Evolutionary conservation across 2,113 vertebrate species (phyloP).

Genomic region (Gallinago media): DNA sequence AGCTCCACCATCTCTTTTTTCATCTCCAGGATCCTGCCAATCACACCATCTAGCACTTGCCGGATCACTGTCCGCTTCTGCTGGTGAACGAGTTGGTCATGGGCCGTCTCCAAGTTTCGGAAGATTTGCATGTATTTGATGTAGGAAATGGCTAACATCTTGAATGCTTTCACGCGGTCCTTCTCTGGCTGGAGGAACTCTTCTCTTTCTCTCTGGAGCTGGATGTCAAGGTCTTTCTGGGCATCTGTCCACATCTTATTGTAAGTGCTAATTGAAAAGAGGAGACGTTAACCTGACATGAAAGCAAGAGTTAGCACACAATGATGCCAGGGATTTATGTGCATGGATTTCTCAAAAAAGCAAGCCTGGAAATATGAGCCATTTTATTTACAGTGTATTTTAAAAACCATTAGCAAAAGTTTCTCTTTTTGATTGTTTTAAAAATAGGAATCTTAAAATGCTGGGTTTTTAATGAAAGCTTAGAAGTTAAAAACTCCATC

Average conservation of each 20-base stretch:
- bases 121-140: conserved; percentile 86
- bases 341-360: background rate
- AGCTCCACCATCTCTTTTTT: conserved; percentile 87
- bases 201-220: conserved; percentile 78
- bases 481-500: background rate
- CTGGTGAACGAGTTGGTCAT: conserved; percentile 77
- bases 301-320: background rate
- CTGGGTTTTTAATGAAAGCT: background rate
- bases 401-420: background rate
- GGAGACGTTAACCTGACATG: background rate
- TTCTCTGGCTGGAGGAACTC: conserved; percentile 53
- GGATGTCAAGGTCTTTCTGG: conserved; percentile 76
- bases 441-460: background rate
- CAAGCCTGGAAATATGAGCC: background rate
- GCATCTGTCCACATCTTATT: conserved; percentile 81
- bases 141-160: conserved; percentile 79
- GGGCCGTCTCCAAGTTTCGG: conserved; percentile 71
- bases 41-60: conserved; percentile 79
- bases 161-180: conserved; percentile 61
- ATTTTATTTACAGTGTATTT: background rate
- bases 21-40: conserved; percentile 85
- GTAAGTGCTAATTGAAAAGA: conserved; percentile 76
- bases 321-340: background rate
- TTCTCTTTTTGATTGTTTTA: background rate
- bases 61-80: conserved; percentile 80